Evolutionary conservation across 2,888 invertebrate species (phyloP).

Genomic region (Orchesellides sinensis): DNA sequence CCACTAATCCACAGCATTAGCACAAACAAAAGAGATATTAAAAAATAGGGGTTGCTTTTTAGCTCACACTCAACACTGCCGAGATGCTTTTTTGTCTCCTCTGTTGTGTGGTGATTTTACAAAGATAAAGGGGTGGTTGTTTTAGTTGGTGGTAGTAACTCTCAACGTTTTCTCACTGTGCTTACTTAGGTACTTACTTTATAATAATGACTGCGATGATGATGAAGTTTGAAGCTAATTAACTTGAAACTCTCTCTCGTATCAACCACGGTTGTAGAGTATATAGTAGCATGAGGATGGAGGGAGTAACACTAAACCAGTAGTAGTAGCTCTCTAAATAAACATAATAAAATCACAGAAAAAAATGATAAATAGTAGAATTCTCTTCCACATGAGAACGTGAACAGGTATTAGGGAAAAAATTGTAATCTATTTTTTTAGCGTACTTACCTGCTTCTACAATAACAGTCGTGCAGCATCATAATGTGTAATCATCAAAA

Average conservation of each 20-base stretch:
- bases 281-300: neutral
- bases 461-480: conserved; percentile 16
- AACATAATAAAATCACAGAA: conserved; percentile 32
- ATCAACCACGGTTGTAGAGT: conserved; percentile 44
- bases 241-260: conserved; percentile 68
- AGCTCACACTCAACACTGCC: too few relatives aligned
- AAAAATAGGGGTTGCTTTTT: too few relatives aligned
- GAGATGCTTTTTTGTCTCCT: too few relatives aligned
- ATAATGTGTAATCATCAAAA: too few relatives aligned
- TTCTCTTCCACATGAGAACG: too few relatives aligned
- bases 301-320: too few relatives aligned
- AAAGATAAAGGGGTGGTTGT: conserved; percentile 54
- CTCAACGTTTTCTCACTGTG: neutral
- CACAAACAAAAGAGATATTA: too few relatives aligned
- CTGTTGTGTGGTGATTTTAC: too few relatives aligned
- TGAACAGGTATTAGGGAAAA: neutral
- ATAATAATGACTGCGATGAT: too few relatives aligned
- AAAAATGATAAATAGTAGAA: conserved; percentile 10
- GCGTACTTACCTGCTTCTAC: conserved; percentile 1
- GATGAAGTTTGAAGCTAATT: conserved; percentile 55
- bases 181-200: too few relatives aligned
- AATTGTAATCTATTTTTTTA: too few relatives aligned
- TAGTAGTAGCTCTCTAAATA: conserved; percentile 41
- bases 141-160: neutral
- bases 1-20: too few relatives aligned